These are phyloP conservation scores for Pagrus major DNA, from an alignment of 2,113 vertebrate genomes.

Conservation along the genomic window DNA sequence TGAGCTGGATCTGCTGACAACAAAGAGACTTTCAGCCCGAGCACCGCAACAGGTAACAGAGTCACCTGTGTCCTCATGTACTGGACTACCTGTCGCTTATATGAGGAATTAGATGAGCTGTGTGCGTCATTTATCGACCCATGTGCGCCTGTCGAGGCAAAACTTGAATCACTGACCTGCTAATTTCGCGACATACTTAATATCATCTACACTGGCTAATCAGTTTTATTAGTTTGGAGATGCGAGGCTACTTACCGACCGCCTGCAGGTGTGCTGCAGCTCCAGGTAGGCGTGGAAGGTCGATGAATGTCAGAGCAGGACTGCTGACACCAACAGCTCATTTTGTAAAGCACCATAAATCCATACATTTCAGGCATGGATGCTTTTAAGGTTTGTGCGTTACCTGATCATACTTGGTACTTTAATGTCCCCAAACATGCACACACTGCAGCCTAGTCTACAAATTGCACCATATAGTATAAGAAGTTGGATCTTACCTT, in stretches of 20 bases:
- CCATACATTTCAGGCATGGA: background rate
- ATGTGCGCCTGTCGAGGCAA: background rate
- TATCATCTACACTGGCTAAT: background rate
- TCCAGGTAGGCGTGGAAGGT: constrained; percentile 15
- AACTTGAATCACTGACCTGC: accelerated
- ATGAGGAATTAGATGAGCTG: background rate
- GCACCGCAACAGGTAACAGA: constrained; percentile 41
- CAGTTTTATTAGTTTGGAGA: background rate
- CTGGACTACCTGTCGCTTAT: background rate
- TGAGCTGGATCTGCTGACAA: constrained; percentile 54
- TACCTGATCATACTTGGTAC: too few relatives aligned
- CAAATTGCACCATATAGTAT: background rate
- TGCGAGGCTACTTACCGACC: constrained; percentile 12
- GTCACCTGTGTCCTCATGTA: background rate
- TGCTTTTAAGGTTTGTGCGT: background rate
- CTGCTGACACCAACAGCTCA: background rate
- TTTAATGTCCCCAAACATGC: background rate
- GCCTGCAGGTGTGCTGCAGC: constrained; percentile 31
- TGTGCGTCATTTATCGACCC: background rate
- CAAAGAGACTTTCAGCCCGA: constrained; percentile 60
- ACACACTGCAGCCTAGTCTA: background rate
- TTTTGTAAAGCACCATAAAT: background rate
- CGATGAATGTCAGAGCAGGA: background rate
- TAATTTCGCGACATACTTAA: background rate
- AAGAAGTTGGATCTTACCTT: constrained; percentile 52